These are phyloP conservation scores for Hermaeophaga mercurialis DNA, from an alignment of 2,888 invertebrate genomes.

Conservation along the genomic window DNA sequence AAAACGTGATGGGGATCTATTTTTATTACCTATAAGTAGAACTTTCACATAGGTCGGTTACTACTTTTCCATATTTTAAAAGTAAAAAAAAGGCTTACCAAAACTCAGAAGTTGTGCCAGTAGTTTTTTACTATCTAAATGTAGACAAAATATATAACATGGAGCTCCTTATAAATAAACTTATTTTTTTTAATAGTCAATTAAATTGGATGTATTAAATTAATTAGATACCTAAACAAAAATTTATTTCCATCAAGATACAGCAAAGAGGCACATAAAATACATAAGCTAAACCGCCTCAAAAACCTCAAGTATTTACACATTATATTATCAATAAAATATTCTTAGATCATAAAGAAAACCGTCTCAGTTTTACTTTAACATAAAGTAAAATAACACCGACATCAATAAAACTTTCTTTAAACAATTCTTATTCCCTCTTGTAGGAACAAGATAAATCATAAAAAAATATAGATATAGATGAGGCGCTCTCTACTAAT, in stretches of 20 bases:
- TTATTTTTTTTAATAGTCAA: too few species aligned
- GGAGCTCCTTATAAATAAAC: too few species aligned
- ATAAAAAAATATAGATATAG: conserved; percentile 10
- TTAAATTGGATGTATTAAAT: too few species aligned
- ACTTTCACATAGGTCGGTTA: too few species aligned
- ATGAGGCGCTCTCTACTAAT: conserved; percentile 12
- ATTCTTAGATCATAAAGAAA: conserved; percentile 9
- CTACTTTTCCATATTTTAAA: too few species aligned
- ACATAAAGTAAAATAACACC: conserved; percentile 28
- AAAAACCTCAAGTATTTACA: conserved; percentile 22
- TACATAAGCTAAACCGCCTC: conserved; percentile 17
- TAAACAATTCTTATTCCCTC: neutral
- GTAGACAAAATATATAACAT: too few species aligned
- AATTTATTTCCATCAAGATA: conserved; percentile 47
- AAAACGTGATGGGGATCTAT: too few species aligned
- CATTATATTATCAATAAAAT: conserved; percentile 10
- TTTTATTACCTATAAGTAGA: too few species aligned
- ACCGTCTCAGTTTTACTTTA: conserved; percentile 26
- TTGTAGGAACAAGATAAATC: conserved; percentile 1
- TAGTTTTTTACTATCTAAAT: too few species aligned
- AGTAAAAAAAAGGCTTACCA: too few species aligned
- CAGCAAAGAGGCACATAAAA: conserved; percentile 36
- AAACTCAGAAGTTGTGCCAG: too few species aligned
- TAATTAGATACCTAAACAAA: conserved; percentile 48
- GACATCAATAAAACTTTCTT: conserved; percentile 10